phyloP scores from a whole-genome alignment of 2,113 vertebrate genomes.

The Neotoma lepida region DNA sequence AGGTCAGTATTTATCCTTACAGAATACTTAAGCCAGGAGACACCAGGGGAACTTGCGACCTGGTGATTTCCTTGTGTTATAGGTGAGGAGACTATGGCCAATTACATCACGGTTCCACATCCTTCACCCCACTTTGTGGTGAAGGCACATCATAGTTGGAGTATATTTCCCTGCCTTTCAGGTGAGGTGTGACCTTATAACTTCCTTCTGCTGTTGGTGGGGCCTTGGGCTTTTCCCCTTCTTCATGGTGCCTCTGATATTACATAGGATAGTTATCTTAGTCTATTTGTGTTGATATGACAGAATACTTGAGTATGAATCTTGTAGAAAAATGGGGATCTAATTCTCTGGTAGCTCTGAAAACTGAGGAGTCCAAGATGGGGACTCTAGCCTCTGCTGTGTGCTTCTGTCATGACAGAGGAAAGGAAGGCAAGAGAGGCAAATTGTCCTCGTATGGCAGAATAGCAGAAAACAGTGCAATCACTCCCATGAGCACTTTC shows the following conservation, averaged over 20 bases:
- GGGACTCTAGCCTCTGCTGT: background rate
- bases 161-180: background rate
- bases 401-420: background rate
- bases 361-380: background rate
- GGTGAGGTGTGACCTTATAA: background rate
- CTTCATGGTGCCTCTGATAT: background rate
- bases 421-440: background rate
- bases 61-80: background rate
- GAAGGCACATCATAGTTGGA: background rate
- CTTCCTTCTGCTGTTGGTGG: background rate
- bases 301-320: background rate
- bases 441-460: background rate
- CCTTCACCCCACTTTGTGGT: background rate
- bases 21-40: background rate
- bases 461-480: background rate
- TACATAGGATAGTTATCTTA: background rate
- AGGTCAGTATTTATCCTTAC: conserved; percentile 44
- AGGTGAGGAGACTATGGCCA: background rate
- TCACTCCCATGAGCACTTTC: background rate
- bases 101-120: background rate
- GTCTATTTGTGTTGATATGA: background rate
- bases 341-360: conserved; percentile 24
- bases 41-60: background rate
- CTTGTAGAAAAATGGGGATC: background rate
- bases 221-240: background rate